A percentile compares a stretch with the other conserved stretches of the same genome.
Evolutionary conservation across 2,113 vertebrate species (phyloP).

Genomic region (Clarias magur): DNA sequence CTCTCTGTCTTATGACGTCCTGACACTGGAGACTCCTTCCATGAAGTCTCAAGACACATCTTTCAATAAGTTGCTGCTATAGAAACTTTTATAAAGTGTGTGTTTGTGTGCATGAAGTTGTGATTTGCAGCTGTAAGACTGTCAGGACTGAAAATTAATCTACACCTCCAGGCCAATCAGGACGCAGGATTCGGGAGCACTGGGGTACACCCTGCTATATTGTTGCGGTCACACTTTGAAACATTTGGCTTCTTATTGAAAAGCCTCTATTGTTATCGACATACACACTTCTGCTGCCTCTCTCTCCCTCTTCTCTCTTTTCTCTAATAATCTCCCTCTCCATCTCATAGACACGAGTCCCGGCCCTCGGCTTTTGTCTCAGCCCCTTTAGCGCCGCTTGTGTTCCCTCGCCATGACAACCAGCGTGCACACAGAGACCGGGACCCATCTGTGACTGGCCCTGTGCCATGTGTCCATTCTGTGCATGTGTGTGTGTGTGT

Average conservation of each 20-base stretch:
- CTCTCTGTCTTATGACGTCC: background rate
- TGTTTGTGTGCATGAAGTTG: background rate
- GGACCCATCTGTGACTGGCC: constrained; percentile 56
- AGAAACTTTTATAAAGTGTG: background rate
- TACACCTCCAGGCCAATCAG: background rate
- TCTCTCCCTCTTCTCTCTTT: background rate
- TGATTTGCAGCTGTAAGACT: background rate
- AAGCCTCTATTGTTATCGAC: constrained; percentile 13
- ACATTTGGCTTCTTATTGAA: constrained; percentile 28
- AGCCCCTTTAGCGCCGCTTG: constrained; percentile 44
- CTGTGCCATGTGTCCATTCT: constrained; percentile 52
- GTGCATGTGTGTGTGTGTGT: constrained; percentile 28
- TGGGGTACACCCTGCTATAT: background rate
- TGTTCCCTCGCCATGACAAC: constrained; percentile 50
- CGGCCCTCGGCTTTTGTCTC: constrained; percentile 38
- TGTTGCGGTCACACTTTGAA: constrained; percentile 39
- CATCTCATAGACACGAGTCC: constrained; percentile 40
- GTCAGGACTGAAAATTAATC: background rate
- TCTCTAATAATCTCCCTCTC: constrained; percentile 32
- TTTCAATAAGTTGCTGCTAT: background rate
- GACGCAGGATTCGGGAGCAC: background rate
- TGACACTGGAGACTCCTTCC: background rate
- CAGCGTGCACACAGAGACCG: constrained; percentile 31
- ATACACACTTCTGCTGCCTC: constrained; percentile 21
- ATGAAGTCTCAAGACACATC: background rate